These are phyloP conservation scores for Prietella phreatophila DNA, from an alignment of 2,113 vertebrate genomes.

Conservation along the genomic window DNA sequence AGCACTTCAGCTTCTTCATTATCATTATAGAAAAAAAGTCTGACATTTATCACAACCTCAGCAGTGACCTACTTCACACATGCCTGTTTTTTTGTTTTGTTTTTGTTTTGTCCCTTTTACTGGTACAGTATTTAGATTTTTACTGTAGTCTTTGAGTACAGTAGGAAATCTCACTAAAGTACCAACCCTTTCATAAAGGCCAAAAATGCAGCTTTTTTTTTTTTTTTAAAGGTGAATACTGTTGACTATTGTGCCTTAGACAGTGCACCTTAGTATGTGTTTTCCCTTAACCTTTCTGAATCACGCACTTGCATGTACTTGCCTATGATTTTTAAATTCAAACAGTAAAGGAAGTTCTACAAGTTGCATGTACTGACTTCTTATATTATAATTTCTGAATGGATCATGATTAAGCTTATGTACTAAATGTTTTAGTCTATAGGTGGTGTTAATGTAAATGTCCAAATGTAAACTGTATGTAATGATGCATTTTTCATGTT, in stretches of 20 bases:
- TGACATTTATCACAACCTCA: background rate
- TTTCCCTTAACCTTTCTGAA: background rate
- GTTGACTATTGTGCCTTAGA: background rate
- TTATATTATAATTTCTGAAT: background rate
- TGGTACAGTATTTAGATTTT: background rate
- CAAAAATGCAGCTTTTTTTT: background rate
- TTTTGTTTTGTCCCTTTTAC: background rate
- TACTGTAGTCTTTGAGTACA: background rate
- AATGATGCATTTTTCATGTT: background rate
- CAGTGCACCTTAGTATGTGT: background rate
- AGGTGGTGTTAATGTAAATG: constrained; percentile 1
- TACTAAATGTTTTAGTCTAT: background rate
- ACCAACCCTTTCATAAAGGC: background rate
- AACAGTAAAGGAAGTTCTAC: background rate
- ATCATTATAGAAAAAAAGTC: background rate
- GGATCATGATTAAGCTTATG: background rate
- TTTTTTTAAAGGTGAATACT: background rate
- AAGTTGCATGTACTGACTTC: background rate
- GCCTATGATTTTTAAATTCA: background rate
- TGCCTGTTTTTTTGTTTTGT: background rate
- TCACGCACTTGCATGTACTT: background rate
- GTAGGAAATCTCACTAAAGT: background rate
- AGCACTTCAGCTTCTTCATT: background rate
- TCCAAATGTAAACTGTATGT: background rate
- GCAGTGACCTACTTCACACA: background rate